phyloP scores from a whole-genome alignment of 2,888 invertebrate species.

The Physocephala rufipes region DNA sequence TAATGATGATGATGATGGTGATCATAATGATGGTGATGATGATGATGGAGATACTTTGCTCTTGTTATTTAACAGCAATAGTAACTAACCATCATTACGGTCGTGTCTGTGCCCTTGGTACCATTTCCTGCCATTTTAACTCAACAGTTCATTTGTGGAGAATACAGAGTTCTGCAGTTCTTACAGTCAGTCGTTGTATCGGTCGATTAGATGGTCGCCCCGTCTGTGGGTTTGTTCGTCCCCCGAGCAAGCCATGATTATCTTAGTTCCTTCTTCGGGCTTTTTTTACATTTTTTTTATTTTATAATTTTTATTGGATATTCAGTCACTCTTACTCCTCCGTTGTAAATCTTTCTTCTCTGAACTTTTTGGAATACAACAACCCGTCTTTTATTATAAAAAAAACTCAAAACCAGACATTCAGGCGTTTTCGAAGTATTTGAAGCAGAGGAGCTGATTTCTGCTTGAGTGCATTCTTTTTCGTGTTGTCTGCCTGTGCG shows the following conservation, averaged over 20 bases:
- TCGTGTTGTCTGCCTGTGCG: neutral
- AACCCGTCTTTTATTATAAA: neutral
- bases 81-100: neutral
- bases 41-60: neutral
- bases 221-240: neutral
- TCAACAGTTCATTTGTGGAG: neutral
- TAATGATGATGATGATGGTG: too few relatives aligned
- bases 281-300: conserved; percentile 2
- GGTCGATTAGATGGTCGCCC: too few relatives aligned
- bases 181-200: neutral
- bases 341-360: too few relatives aligned
- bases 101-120: conserved; percentile 5
- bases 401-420: conserved; percentile 16
- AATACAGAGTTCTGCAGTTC: neutral
- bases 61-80: neutral
- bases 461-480: neutral
- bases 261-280: neutral
- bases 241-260: too few relatives aligned
- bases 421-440: conserved; percentile 20
- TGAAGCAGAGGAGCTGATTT: conserved; percentile 23
- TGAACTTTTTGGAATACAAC: neutral
- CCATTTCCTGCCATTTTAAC: neutral
- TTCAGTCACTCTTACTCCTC: neutral
- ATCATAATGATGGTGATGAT: too few relatives aligned
- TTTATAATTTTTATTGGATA: neutral